A percentile compares a stretch with the other conserved stretches of the same genome.
phyloP scores from a whole-genome alignment of 2,888 invertebrate species.

The Podabrus alpinus region DNA sequence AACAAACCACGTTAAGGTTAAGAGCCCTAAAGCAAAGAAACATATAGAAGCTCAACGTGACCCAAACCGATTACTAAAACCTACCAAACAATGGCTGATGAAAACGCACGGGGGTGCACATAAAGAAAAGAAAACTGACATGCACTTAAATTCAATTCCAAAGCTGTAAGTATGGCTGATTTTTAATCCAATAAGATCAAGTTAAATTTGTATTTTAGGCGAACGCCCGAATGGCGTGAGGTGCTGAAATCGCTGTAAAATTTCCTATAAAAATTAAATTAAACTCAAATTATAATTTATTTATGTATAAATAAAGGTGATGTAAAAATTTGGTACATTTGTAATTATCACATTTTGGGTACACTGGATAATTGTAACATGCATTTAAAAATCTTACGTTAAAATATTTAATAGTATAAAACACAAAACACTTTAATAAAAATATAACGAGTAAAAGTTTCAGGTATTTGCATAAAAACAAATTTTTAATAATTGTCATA shows the following conservation, averaged over 20 bases:
- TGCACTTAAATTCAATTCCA: neutral
- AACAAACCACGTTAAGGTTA: slow-evolving; percentile 22
- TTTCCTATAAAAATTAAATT: neutral
- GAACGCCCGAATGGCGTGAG: neutral
- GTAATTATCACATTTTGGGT: neutral
- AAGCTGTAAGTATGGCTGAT: neutral
- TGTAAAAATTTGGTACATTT: neutral
- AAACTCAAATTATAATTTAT: neutral
- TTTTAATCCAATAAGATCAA: neutral
- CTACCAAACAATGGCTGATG: neutral
- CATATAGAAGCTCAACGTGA: neutral
- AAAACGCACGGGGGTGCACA: neutral
- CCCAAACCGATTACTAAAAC: neutral
- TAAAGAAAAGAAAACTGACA: neutral
- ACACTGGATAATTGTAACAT: neutral
- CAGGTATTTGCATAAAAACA: neutral
- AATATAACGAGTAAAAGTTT: neutral
- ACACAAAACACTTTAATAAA: neutral
- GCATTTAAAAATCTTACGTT: neutral
- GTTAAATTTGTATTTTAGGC: neutral
- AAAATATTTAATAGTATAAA: neutral
- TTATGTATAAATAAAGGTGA: neutral
- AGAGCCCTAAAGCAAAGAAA: neutral
- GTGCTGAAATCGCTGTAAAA: neutral
- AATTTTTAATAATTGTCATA: neutral